Evolutionary conservation across 2,888 invertebrate genomes (phyloP), one percentile per base, ranked within the genome.

Genomic region (Tetranychus piercei): DNA sequence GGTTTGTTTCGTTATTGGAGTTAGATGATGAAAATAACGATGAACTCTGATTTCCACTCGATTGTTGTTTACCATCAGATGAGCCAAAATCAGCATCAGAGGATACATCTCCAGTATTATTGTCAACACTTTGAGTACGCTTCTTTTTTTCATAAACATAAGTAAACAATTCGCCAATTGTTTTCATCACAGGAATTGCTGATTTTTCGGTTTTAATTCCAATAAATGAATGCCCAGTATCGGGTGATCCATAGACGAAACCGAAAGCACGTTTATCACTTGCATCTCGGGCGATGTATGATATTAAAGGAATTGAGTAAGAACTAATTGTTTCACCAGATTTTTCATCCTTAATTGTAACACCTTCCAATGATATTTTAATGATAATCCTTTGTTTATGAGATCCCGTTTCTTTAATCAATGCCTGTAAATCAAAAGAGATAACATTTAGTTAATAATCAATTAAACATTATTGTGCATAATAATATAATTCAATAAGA

Each of bases 121-220:
- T 71, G 44, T 44, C 34, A 9, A 15, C 71, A 45, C 71, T 71
- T 44, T 71, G 44, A 44, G 15, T 34, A 9, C 65, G 73, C 69
- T 70, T 71, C 65, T 70, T 75, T 23, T 23, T 20, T 20, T 75
- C 65, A n/a, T 71, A 71, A 66, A 75, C 75, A 20, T 65, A 23
- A 44, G 44, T 71, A 55, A 75, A 75, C 43, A 75, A 45, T 34
- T 72, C 72, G 6, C 72, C 71, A 23, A 75, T 75, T 7, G 71
- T 44, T 11, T 70, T 45, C 75, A 75, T 75, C 9, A 75, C 72
- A 22, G 64, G 44, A 6, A 72, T 44, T n/a, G 75, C 72, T 6
- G 94, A 91, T 84, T 95, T 95, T 84, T 95, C 96, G 80, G 96
- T 97, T 87, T 99, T 99, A 81, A 99, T 96, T 76, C 95, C 97